Evolutionary conservation across 2,888 invertebrate species (phyloP), one percentile per base, ranked within the genome.

Genomic region (Strigamia maritima): DNA sequence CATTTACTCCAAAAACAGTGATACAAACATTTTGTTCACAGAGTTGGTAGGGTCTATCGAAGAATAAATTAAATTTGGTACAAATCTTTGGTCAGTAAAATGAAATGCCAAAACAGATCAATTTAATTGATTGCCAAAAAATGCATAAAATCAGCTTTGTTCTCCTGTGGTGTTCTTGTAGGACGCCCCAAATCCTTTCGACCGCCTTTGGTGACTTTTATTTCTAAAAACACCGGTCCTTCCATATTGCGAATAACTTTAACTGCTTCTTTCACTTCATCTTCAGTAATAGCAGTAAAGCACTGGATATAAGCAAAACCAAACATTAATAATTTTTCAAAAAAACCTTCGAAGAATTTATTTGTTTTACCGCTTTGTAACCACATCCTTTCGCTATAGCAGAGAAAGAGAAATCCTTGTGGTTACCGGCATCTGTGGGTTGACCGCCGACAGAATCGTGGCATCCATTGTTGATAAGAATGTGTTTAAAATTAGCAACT

Each of bases 391-490:
- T 79, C 8, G 85, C 85, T 76, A 86, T 83, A 8, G 81, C 80
- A 4, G 83, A 80, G 79, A 86, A 83, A 35, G 82, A 83, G 82
- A 86, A 85, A 6, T 75, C 77, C 2, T 82, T 82, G 81, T 83
- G 82, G 79, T 83, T 82, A 8, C 80, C 81, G 0, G 86, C 85
- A 79, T 84, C 85, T 22, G 86, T 86, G 4, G 86, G 86, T 81
- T 87, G 87, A 3, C 87, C 87, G 35, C 87, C 87, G 0, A 87
- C 87, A 22, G 86, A 86, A 80, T 87, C 87, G 82, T 87, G 87
- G 28, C 85, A 84, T 49, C 87, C 87, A 81, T 87, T 87, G 82
- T 87, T 87, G 80, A 87, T 83, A 38, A 87, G 83, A 44, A 87
- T 84, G 80, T 87, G 87, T 79, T 85, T 86, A 38, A 86, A 84